Evolutionary conservation across 1,140 invertebrate genomes (phyloP), one percentile per base, ranked within the genome.

Genomic region (Prorops nasuta): DNA sequence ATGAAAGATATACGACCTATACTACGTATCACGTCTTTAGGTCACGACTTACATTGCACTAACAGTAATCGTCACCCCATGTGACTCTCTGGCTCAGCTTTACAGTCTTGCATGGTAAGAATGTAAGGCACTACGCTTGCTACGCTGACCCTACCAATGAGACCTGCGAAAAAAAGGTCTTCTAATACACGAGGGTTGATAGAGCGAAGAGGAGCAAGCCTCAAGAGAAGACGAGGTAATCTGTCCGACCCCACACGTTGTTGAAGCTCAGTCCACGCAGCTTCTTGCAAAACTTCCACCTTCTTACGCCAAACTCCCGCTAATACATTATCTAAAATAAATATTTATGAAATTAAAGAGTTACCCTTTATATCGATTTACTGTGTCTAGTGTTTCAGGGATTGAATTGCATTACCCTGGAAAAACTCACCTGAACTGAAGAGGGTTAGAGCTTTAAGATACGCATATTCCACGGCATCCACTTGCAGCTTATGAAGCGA

Each of bases 91-190:
- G 68, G 62, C 64, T 77, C 75, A 50, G 69, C 56, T 68, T 76
- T 77, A 56, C 71, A 76, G 58, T 76, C 72, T 66, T 72, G 71
- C 87, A 94, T 92, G 56, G 87, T 86, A 47, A 96, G 81, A 64
- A 96, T 89, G 67, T 92, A 94, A 46, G 94, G 94, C 72, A 96
- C 91, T 54, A 95, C 89, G 69, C 87, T 92, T 69, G 94, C 90
- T 48, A 97, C 93, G 77, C 91, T 90, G 49, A 94, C 87, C 67
- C 89, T 91, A n/a, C 93, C 93, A 28, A 95, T 88, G 24, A 96
- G 83, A 15, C 92, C 91, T 10, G 92, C 87, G 71, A 95, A 95
- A 77, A 97, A 96, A 22, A 97, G 80, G 67, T 98, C 93, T 74
- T 96, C 94, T 60, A 96, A 82, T 28, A 93, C 83, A 28, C 83